A percentile compares a stretch with the other conserved stretches of the same genome.
These are phyloP conservation scores for Etheostoma cragini DNA, from an alignment of 2,113 vertebrate species.

Conservation along the genomic window DNA sequence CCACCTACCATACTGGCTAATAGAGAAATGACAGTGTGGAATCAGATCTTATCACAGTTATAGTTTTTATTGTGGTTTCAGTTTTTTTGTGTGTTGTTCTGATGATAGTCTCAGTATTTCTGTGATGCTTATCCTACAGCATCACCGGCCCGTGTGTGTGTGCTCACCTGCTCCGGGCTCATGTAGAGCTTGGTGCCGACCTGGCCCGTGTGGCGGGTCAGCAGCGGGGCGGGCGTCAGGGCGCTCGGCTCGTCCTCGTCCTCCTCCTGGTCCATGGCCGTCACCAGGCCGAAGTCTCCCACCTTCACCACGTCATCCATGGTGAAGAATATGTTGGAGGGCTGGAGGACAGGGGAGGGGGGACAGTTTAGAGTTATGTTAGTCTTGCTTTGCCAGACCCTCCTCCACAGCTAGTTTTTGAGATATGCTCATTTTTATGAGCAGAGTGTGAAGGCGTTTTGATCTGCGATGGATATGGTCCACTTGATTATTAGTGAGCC, in stretches of 20 bases:
- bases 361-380: not conserved
- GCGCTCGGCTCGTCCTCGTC: constrained; percentile 91
- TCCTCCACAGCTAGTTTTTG: too few species aligned
- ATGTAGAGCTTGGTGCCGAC: constrained; percentile 99
- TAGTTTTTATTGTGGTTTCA: not conserved
- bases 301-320: constrained; percentile 98
- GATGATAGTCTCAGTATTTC: not conserved
- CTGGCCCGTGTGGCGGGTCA: constrained; percentile 96
- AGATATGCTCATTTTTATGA: too few species aligned
- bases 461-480: too few species aligned
- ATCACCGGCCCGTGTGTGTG: not conserved
- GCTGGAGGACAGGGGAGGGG: constrained; percentile 78
- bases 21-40: too few species aligned
- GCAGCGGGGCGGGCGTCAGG: constrained; percentile 93
- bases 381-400: too few species aligned
- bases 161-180: constrained; percentile 96
- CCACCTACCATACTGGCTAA: too few species aligned
- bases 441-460: too few species aligned
- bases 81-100: not conserved
- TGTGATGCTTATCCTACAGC: too few species aligned
- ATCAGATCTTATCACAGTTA: not conserved
- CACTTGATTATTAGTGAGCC: too few species aligned
- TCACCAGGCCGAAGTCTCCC: constrained; percentile 97
- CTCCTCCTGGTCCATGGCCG: constrained; percentile 98
- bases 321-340: constrained; percentile 99